Percentiles rank a stretch among this genome's conserved stretches.
Conservation (phyloP, 2,888 invertebrate genomes). For the Aporophyla lueneburgensis region DNA sequence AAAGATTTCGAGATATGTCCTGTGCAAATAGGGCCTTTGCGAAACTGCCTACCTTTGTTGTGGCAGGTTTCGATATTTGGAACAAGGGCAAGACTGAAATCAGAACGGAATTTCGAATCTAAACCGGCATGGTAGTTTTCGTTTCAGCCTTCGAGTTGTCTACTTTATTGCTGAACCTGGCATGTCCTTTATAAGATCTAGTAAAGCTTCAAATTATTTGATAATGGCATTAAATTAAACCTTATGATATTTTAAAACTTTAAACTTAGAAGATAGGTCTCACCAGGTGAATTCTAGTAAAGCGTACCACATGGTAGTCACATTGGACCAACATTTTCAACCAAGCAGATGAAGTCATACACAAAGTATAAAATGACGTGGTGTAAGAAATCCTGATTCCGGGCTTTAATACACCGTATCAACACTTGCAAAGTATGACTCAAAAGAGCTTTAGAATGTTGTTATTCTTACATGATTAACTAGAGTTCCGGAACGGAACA, state of each 20-base stretch:
- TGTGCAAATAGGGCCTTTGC: conserved; percentile 71
- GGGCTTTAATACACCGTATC: not conserved
- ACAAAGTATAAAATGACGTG: not conserved
- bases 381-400: not conserved
- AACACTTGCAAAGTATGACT: conserved; percentile 11
- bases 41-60: conserved; percentile 53
- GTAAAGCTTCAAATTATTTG: too few species aligned
- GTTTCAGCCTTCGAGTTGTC: not conserved
- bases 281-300: not conserved
- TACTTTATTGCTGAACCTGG: not conserved
- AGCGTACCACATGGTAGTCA: not conserved
- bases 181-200: not conserved
- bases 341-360: not conserved
- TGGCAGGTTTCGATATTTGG: conserved; percentile 2
- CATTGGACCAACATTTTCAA: not conserved
- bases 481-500: conserved; percentile 47
- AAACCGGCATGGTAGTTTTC: not conserved
- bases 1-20: conserved; percentile 66
- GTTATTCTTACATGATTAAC: conserved; percentile 16
- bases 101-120: not conserved
- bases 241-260: not conserved
- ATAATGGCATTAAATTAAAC: not conserved
- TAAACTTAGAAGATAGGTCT: too few species aligned
- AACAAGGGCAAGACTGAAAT: not conserved
- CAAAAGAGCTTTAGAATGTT: not conserved